Evolutionary conservation across 2,113 vertebrate species (phyloP).

Genomic region (Ochotona princeps): DNA sequence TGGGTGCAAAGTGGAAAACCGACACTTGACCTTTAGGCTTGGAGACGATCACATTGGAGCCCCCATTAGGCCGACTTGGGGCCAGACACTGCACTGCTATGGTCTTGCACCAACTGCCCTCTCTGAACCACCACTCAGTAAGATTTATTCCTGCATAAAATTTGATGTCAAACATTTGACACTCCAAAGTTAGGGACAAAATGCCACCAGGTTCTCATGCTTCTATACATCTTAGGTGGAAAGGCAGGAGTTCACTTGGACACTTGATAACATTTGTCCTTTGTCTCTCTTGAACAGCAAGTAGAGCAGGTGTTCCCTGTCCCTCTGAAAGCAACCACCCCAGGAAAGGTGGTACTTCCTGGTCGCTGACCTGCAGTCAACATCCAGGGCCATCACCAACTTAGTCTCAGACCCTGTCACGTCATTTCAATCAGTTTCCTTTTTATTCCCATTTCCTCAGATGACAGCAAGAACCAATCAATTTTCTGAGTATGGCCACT

Average conservation of each 20-base stretch:
- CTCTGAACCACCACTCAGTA: neutral
- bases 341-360: neutral
- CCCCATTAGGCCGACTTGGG: neutral
- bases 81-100: neutral
- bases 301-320: fast-evolving
- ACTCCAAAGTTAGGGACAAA: neutral
- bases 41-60: neutral
- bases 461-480: neutral
- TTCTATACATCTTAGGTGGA: neutral
- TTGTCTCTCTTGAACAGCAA: neutral
- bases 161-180: neutral
- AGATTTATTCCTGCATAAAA: neutral
- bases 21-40: neutral
- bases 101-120: too few species aligned
- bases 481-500: neutral
- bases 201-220: neutral
- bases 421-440: neutral
- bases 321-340: neutral
- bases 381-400: neutral
- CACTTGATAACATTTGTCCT: neutral
- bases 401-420: neutral
- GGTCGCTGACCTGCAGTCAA: neutral
- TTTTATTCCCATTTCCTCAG: too few species aligned
- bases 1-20: neutral
- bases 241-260: neutral